These are phyloP conservation scores for Cosmorhoe ocellata DNA, from an alignment of 2,888 invertebrate species.

Conservation along the genomic window DNA sequence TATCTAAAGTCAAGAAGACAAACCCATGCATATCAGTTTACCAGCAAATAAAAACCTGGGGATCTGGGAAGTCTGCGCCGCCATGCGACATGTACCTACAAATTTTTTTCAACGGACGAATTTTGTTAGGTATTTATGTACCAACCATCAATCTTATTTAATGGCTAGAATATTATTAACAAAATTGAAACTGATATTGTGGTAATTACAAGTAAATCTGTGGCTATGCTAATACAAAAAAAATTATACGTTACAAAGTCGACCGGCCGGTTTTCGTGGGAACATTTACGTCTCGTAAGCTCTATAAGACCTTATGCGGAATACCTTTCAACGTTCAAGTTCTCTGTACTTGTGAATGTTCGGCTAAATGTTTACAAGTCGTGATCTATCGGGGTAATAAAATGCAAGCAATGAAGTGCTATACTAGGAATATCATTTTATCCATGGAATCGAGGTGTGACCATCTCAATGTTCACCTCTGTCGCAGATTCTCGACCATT, in stretches of 20 bases:
- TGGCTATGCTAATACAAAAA: constrained; percentile 38
- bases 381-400: constrained; percentile 7
- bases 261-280: constrained; percentile 55
- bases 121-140: neutral
- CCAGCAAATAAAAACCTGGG: constrained; percentile 7
- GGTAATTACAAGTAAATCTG: constrained; percentile 16
- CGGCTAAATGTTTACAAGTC: constrained; percentile 12
- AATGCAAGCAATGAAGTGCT: neutral
- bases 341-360: constrained; percentile 37
- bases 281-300: constrained; percentile 46
- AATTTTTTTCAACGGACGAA: constrained; percentile 15
- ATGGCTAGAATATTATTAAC: constrained; percentile 15
- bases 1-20: neutral
- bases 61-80: constrained; percentile 8
- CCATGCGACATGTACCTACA: constrained; percentile 4
- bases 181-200: constrained; percentile 16
- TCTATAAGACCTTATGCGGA: constrained; percentile 44
- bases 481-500: too few relatives aligned
- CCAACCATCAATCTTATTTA: constrained; percentile 19
- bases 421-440: neutral
- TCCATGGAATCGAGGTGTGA: too few relatives aligned
- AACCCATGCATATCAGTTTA: constrained; percentile 1
- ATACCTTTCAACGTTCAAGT: constrained; percentile 40
- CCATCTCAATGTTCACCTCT: too few relatives aligned
- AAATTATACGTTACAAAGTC: constrained; percentile 46